Evolutionary conservation across 2,888 invertebrate species (phyloP), one percentile per base, ranked within the genome.

Genomic region (Hypomecis atomaria): DNA sequence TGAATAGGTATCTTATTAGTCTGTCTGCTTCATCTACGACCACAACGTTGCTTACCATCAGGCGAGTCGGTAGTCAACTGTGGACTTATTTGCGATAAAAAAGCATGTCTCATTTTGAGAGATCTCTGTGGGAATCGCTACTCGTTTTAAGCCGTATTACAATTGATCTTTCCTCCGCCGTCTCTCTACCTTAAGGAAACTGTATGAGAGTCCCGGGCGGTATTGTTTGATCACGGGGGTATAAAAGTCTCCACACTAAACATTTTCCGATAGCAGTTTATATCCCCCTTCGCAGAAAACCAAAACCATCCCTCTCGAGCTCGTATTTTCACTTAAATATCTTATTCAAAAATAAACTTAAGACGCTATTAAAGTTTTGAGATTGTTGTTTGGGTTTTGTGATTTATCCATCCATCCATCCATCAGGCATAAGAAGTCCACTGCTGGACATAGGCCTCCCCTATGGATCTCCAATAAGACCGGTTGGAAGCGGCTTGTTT

Each of bases 271-370:
- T 50, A 45, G 38, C 9, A 44, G 50, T 45, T 50, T 44, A 61
- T 37, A 49, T 44, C 11, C 11, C 36, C 23, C 10, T 10, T 10
- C 33, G 4, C 33, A 33, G n/a, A 8, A 33, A 56, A 55, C 50
- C 6, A 9, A 9, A 5, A 23, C 49, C 43, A 48, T 49, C 52
- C 54, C 60, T 61, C 66, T 62, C 50, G 57, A 63, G 36, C 49
- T 67, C 50, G 50, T 71, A 55, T 66, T 69, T 68, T 66, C 62
- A 54, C 47, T 63, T 57, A 49, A 69, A 75, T 76, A 75, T 75
- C 77, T 81, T 76, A 78, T 79, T 78, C 74, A 77, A 79, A 77
- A 70, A 71, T 23, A 70, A 74, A 75, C 71, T 71, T 59, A 9
- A 34, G 56, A 66, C 81, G 76, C 77, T 79, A 79, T 81, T 77